phyloP scores from a whole-genome alignment of 2,888 invertebrate species.

The Mesorhabditis belari region DNA sequence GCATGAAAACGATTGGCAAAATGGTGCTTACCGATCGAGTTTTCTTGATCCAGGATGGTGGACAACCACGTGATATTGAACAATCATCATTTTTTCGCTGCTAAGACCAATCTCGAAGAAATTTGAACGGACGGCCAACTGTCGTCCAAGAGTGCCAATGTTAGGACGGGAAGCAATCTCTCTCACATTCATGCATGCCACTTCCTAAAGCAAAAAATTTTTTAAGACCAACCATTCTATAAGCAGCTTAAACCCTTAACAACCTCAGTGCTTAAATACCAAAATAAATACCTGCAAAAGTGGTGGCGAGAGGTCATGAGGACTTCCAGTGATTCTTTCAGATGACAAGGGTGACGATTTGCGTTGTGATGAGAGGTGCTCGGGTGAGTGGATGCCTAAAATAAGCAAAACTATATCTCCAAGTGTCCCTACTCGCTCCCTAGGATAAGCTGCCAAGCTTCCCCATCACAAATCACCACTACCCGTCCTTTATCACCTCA shows the following conservation, averaged over 20 bases:
- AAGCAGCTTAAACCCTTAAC: no score
- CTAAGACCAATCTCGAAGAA: slow-evolving; percentile 40
- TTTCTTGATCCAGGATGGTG: slow-evolving; percentile 41
- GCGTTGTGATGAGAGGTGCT: slow-evolving; percentile 6
- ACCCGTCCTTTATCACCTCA: no score
- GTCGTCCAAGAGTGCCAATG: slow-evolving; percentile 32
- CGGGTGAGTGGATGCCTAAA: slow-evolving; percentile 6
- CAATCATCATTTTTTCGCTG: slow-evolving; percentile 32
- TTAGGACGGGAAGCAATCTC: slow-evolving; percentile 35
- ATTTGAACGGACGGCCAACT: slow-evolving; percentile 37
- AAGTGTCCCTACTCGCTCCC: neutral
- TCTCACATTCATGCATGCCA: slow-evolving; percentile 36
- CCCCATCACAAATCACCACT: neutral
- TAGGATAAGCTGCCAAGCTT: neutral
- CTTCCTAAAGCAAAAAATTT: slow-evolving; percentile 15
- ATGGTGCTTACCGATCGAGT: slow-evolving; percentile 29
- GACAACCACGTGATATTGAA: slow-evolving; percentile 48
- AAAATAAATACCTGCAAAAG: slow-evolving; percentile 7
- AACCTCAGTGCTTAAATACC: neutral
- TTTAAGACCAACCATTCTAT: neutral
- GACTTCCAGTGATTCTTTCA: slow-evolving; percentile 9
- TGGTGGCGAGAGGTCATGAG: slow-evolving; percentile 14
- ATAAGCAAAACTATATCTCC: neutral
- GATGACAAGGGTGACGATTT: slow-evolving; percentile 9
- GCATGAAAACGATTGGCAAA: neutral